Evolutionary conservation across 1,140 invertebrate species (phyloP).

Genomic region (Coenobita brevimanus): DNA sequence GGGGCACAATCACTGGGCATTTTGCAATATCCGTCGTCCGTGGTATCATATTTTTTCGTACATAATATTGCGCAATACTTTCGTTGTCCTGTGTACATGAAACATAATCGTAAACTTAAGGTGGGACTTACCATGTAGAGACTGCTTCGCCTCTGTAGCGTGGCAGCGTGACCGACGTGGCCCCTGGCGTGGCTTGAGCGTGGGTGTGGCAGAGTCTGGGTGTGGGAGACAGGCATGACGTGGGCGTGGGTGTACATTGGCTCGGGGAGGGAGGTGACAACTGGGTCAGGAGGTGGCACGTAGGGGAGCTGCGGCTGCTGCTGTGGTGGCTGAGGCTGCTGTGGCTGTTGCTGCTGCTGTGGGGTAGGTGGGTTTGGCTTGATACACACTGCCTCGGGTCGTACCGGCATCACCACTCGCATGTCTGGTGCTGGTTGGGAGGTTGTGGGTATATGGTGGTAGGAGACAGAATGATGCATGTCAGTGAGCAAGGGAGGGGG

Average conservation of each 20-base stretch:
- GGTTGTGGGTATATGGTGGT: slow-evolving; percentile 46
- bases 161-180: slow-evolving; percentile 46
- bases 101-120: too few species aligned
- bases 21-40: too few species aligned
- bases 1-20: too few species aligned
- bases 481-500: slow-evolving; percentile 22
- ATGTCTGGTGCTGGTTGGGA: too few species aligned
- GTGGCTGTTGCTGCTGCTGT: too few species aligned
- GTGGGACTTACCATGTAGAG: slow-evolving; percentile 64
- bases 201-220: slow-evolving; percentile 66
- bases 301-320: slow-evolving; percentile 33
- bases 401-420: too few species aligned
- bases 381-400: not conserved
- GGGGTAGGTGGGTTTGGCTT: slow-evolving; percentile 1
- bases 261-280: slow-evolving; percentile 26
- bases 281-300: slow-evolving; percentile 16
- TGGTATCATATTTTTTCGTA: too few species aligned
- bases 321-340: not conserved
- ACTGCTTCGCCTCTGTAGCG: slow-evolving; percentile 59
- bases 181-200: slow-evolving; percentile 51
- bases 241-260: slow-evolving; percentile 60
- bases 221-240: slow-evolving; percentile 51
- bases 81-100: too few species aligned
- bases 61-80: too few species aligned
- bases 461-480: slow-evolving; percentile 45